Percentiles rank a stretch among this genome's conserved stretches.
Evolutionary conservation across 1,140 invertebrate genomes (phyloP).

Genomic region (Brachionus manjavacas): DNA sequence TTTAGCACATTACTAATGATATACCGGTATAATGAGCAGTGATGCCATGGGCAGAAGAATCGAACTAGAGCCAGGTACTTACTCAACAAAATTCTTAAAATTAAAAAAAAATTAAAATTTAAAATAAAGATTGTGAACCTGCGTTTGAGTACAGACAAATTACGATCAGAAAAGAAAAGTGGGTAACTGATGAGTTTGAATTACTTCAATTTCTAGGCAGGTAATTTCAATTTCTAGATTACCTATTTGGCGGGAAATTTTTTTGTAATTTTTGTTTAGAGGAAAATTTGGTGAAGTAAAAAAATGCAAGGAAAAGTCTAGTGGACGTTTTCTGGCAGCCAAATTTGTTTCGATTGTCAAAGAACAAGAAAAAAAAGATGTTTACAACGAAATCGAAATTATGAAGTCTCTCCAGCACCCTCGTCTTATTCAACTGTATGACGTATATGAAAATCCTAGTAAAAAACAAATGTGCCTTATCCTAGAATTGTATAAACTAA

Average conservation of each 20-base stretch:
- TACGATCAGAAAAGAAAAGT: constrained; percentile 54
- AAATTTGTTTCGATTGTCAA: constrained; percentile 78
- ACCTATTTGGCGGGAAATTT: background rate
- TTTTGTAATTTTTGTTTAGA: constrained; percentile 59
- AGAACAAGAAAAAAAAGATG: constrained; percentile 76
- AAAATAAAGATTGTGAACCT: constrained; percentile 50
- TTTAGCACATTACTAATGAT: constrained; percentile 31
- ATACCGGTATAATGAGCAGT: constrained; percentile 40
- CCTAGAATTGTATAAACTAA: constrained; percentile 80
- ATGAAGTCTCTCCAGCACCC: constrained; percentile 89
- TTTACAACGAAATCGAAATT: constrained; percentile 89
- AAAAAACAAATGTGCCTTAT: constrained; percentile 86
- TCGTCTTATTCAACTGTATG: constrained; percentile 86
- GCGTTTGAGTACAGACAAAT: constrained; percentile 56
- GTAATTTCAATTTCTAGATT: too few relatives aligned
- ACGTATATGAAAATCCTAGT: constrained; percentile 76
- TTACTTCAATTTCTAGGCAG: constrained; percentile 57
- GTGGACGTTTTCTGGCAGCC: constrained; percentile 75
- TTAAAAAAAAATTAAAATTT: background rate
- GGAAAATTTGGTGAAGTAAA: constrained; percentile 98
- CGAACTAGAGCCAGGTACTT: constrained; percentile 35
- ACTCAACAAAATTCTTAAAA: background rate
- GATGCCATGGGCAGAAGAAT: constrained; percentile 42
- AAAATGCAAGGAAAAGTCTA: constrained; percentile 76
- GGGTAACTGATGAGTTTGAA: constrained; percentile 58